Evolutionary conservation across 2,113 vertebrate species (phyloP).

Genomic region (Corvus cornix): DNA sequence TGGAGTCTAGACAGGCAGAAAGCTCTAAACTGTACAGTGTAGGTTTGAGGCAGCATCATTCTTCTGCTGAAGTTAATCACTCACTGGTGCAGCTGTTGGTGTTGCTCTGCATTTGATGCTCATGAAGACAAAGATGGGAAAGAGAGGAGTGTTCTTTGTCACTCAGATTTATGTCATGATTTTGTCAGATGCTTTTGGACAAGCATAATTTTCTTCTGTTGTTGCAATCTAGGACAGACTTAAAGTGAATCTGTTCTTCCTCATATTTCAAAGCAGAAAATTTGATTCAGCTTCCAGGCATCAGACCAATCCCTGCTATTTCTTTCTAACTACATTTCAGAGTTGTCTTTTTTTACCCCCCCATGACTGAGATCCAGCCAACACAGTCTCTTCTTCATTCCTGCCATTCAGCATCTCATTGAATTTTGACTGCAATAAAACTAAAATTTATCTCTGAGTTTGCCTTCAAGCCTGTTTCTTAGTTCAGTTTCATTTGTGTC

Average conservation of each 20-base stretch:
- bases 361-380: neutral
- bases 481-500: neutral
- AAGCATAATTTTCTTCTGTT: neutral
- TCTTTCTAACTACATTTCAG: neutral
- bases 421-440: constrained; percentile 6
- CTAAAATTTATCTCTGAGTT: neutral
- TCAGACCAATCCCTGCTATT: neutral
- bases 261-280: neutral
- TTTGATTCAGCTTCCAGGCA: neutral
- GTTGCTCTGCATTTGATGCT: neutral
- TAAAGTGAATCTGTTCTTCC: neutral
- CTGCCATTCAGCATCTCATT: neutral
- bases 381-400: neutral
- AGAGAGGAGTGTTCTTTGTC: neutral
- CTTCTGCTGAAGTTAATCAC: neutral
- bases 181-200: neutral
- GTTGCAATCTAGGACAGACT: neutral
- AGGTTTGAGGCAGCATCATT: neutral
- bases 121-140: neutral
- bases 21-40: neutral
- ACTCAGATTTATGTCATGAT: neutral
- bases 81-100: neutral
- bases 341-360: neutral
- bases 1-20: neutral
- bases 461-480: neutral